Base-by-base conservation (phyloP, 1,140 invertebrate species). In the Drosophila nebulosa region DNA sequence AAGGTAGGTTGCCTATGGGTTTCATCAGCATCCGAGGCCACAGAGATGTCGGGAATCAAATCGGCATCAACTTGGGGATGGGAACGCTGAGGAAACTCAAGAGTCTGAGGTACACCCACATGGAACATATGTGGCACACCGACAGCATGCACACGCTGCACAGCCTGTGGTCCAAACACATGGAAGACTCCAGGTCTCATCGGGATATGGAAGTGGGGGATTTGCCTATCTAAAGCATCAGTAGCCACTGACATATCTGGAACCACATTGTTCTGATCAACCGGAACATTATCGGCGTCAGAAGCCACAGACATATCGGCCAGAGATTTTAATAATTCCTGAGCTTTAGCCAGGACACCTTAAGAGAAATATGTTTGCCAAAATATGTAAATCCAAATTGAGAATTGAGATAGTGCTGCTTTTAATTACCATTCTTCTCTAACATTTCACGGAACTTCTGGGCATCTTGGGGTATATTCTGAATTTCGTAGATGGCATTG, bases 21-120 rank as follows among this genome's bases (percentile, higher is more conserved):
- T 57, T 80, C 56, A 9, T 71, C 55, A 16, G 81, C 81, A 67
- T 85, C 81, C 46, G 57, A 39, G 12, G 77, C 77, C 30, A 80
- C 74, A 4, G 81, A 81, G 12, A 80, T 80, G 24, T 80, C 78
- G 22, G 77, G 78, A 9, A 80, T 30, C 56, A 36, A 27, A 18
- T 53, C 62, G 4, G 51, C 35, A 24, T 27, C 14, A 9, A 10
- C 7, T 7, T 46, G 16, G 16, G 16, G 16, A 46, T 18, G 7
- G 2, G 10, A 1, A 21, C 18, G 39, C 9, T 46, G 7, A 32
- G 7, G 18, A 7, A 26, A n/a, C n/a, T 52, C 22, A 24, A 52
- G 14, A 18, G 5, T n/a, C 21, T 52, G 21, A 14, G 50, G 21
- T 26, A 4, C 22, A 14, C 50, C 22, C 22, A 26, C n/a, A n/a